Conservation (phyloP, 2,888 invertebrate genomes). For the Eutolmus rufibarbis region DNA sequence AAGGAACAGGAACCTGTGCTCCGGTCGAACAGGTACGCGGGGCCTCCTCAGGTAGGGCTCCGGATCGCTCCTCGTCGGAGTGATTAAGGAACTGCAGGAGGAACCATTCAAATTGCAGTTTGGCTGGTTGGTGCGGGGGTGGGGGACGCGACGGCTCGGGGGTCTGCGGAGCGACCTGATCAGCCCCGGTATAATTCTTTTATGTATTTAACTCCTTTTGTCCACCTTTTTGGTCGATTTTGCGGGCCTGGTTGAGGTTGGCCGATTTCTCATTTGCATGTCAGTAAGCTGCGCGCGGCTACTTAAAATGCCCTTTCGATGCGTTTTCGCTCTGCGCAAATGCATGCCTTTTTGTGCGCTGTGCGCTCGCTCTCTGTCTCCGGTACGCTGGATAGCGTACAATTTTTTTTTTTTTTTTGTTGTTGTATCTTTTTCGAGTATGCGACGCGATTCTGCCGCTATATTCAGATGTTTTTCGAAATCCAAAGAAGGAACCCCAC, state of each 20-base stretch:
- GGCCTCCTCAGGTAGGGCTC: background rate
- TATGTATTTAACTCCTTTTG: slow-evolving; percentile 40
- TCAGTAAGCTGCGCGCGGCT: slow-evolving; percentile 42
- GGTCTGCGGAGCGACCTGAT: background rate
- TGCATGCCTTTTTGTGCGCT: background rate
- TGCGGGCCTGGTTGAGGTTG: slow-evolving; percentile 18
- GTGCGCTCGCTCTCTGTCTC: background rate
- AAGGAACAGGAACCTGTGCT: slow-evolving; percentile 32
- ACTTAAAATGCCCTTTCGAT: slow-evolving; percentile 39
- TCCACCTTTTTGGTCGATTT: slow-evolving; percentile 9
- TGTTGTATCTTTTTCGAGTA: background rate
- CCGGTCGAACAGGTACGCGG: slow-evolving; percentile 4
- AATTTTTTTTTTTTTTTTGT: background rate
- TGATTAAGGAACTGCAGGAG: slow-evolving; percentile 37
- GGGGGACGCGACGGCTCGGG: background rate
- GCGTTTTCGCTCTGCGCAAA: slow-evolving; percentile 5
- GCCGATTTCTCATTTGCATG: slow-evolving; percentile 42
- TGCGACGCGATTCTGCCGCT: background rate
- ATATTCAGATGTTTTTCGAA: background rate
- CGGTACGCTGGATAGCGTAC: background rate
- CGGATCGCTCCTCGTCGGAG: background rate
- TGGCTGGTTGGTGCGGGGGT: background rate
- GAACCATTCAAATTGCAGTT: slow-evolving; percentile 34
- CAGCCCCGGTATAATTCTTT: slow-evolving; percentile 25
- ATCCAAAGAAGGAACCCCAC: background rate